A percentile compares a stretch with the other conserved stretches of the same genome.
phyloP scores from a whole-genome alignment of 2,113 vertebrate species.

The Aegithalos caudatus region DNA sequence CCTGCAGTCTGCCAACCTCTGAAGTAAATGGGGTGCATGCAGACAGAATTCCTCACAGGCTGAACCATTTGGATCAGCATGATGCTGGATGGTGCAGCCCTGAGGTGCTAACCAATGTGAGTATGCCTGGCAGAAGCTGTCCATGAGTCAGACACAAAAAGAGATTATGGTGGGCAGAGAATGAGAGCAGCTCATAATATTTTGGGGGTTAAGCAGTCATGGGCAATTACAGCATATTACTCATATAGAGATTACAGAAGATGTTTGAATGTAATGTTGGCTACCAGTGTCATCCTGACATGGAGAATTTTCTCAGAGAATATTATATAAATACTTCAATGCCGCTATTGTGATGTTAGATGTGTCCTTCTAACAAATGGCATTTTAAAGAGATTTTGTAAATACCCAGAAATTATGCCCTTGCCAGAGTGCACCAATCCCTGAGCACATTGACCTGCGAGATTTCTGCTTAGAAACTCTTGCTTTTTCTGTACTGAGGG shows the following conservation, averaged over 20 bases:
- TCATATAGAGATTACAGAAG: background rate
- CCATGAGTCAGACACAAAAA: background rate
- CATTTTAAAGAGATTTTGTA: background rate
- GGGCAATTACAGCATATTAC: background rate
- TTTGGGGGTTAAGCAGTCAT: background rate
- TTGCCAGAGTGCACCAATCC: background rate
- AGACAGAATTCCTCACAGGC: background rate
- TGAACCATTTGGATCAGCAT: background rate
- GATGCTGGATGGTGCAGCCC: background rate
- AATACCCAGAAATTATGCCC: rapidly evolving
- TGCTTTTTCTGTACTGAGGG: background rate
- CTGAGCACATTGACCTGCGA: background rate
- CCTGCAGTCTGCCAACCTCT: background rate
- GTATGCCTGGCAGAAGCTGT: background rate
- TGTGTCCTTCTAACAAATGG: background rate
- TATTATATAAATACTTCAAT: background rate
- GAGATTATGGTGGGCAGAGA: background rate
- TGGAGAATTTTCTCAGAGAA: background rate
- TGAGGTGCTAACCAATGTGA: background rate
- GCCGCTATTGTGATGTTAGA: background rate
- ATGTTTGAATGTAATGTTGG: background rate
- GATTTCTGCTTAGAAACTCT: background rate
- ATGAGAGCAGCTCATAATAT: background rate
- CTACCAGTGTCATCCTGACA: background rate
- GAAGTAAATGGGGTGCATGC: background rate